Percentiles rank a stretch among this genome's conserved stretches.
Evolutionary conservation across 2,888 invertebrate genomes (phyloP).

Genomic region (Incurvaria masculella): DNA sequence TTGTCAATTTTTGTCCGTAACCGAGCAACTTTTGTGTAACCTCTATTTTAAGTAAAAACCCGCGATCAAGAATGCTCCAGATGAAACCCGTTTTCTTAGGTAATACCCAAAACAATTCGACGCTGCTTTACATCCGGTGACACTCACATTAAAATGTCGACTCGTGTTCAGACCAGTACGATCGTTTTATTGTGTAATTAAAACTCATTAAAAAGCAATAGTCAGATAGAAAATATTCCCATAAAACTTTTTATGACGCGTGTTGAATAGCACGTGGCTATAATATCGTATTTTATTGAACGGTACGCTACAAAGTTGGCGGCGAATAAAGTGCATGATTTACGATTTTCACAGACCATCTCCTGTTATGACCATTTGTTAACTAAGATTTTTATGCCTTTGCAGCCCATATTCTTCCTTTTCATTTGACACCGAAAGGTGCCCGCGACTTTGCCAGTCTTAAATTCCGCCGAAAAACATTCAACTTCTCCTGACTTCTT

Average conservation of each 20-base stretch:
- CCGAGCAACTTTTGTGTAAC: no score
- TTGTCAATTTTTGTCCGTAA: no score
- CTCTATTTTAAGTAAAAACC: slow-evolving; percentile 3
- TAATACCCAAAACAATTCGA: neutral
- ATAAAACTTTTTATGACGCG: neutral
- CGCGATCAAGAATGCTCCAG: slow-evolving; percentile 2
- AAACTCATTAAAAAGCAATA: neutral
- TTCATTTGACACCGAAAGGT: no score
- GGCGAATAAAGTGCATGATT: neutral
- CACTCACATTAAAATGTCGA: no score
- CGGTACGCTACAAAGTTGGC: neutral
- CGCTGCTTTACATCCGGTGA: neutral
- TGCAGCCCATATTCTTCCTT: no score
- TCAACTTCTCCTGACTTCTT: no score
- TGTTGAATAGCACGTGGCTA: neutral
- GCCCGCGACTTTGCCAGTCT: no score
- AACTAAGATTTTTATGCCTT: no score
- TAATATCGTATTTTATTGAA: neutral
- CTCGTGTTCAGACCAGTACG: no score
- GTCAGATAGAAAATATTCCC: neutral
- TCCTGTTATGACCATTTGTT: no score
- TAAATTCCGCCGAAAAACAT: no score
- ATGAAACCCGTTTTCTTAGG: neutral
- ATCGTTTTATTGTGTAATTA: neutral
- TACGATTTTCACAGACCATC: no score